Percentiles rank a stretch among this genome's conserved stretches.
These are phyloP conservation scores for Brienomyrus brachyistius DNA, from an alignment of 2,113 vertebrate species.

Conservation along the genomic window DNA sequence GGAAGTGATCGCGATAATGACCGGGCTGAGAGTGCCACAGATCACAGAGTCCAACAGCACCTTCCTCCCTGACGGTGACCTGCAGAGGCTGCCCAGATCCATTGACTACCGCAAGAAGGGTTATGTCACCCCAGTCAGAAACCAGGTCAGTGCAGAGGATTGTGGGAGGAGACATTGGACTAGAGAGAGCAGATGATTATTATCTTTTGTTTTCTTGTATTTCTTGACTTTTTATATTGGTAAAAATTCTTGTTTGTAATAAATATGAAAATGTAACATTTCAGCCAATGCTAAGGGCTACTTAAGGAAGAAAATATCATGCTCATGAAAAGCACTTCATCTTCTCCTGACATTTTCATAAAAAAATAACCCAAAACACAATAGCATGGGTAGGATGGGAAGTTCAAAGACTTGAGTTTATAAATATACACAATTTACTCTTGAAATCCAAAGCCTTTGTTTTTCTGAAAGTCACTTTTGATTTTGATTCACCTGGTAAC, in stretches of 20 bases:
- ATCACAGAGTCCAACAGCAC: conserved; percentile 50
- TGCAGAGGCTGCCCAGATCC: conserved; percentile 58
- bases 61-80: conserved; percentile 47
- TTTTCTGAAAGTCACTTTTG: neutral
- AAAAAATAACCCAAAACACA: neutral
- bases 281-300: neutral
- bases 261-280: neutral
- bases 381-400: neutral
- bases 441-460: neutral
- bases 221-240: neutral
- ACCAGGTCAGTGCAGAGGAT: conserved; percentile 69
- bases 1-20: too few relatives aligned
- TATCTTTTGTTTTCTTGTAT: neutral
- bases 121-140: conserved; percentile 77
- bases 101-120: conserved; percentile 87
- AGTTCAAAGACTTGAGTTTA: neutral
- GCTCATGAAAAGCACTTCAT: neutral
- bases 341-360: neutral
- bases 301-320: neutral
- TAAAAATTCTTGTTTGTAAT: neutral
- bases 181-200: too few relatives aligned
- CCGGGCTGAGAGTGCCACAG: too few relatives aligned
- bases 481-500: neutral
- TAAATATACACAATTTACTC: neutral
- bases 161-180: neutral